Percentiles rank a stretch among this genome's conserved stretches.
These are phyloP conservation scores for Meteorus sp. DNA, from an alignment of 1,140 invertebrate genomes.

Conservation along the genomic window DNA sequence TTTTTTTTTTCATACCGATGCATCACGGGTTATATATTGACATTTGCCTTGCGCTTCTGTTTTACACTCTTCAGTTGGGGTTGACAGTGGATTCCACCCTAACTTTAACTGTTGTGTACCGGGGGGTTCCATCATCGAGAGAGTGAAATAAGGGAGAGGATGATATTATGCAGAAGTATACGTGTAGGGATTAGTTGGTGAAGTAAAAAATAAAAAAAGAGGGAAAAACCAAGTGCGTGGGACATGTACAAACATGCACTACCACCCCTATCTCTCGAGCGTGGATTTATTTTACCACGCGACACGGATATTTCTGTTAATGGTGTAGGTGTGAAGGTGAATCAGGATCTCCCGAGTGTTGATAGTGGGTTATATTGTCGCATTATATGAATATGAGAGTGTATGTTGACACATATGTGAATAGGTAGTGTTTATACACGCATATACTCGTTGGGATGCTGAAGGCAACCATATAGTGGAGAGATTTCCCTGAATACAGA, in stretches of 20 bases:
- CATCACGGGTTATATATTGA: conserved; percentile 46
- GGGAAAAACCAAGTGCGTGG: conserved; percentile 14
- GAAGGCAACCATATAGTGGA: too few species aligned
- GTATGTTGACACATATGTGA: not conserved
- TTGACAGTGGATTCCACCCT: not conserved
- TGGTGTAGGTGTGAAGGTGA: conserved; percentile 22
- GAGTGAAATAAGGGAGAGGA: not conserved
- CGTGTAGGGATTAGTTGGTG: conserved; percentile 23
- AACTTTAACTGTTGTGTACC: not conserved
- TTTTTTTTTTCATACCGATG: conserved; percentile 38
- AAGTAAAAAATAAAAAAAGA: conserved; percentile 7
- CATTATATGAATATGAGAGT: too few species aligned
- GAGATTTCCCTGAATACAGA: conserved; percentile 33
- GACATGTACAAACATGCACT: too few species aligned
- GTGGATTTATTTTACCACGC: conserved; percentile 49
- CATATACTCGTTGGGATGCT: too few species aligned
- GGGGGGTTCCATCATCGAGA: not conserved
- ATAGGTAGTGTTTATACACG: too few species aligned
- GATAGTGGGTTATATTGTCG: conserved; percentile 2
- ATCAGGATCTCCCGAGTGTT: conserved; percentile 31
- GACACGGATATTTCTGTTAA: conserved; percentile 39
- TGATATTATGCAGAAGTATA: not conserved
- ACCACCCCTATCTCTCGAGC: conserved; percentile 55
- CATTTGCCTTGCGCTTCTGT: conserved; percentile 50
- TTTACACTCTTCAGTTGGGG: not conserved